A percentile compares a stretch with the other conserved stretches of the same genome.
Evolutionary conservation across 2,113 vertebrate species (phyloP).

Genomic region (Diadophis punctatus): DNA sequence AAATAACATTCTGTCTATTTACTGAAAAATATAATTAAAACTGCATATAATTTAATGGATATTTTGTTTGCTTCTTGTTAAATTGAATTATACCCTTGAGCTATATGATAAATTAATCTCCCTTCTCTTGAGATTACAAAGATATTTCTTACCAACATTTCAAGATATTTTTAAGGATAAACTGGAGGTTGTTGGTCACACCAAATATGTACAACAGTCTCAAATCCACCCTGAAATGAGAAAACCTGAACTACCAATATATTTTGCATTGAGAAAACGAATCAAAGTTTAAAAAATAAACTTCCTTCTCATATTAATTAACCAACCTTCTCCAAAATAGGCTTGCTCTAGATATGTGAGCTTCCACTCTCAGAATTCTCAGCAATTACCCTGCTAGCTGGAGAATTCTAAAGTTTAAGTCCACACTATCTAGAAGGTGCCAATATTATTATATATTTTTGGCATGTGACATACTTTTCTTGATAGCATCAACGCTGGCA

Average conservation of each 20-base stretch:
- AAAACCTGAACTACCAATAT: not conserved
- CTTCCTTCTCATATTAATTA: not conserved
- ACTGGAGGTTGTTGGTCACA: constrained; percentile 18
- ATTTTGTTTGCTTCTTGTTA: constrained; percentile 3
- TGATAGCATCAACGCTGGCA: not conserved
- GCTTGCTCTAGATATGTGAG: not conserved
- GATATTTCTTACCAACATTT: constrained; percentile 24
- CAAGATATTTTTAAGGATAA: not conserved
- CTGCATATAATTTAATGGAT: constrained; percentile 18
- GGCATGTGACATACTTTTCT: not conserved
- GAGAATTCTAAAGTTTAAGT: not conserved
- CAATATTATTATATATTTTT: not conserved
- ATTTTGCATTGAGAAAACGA: not conserved
- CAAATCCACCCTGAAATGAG: not conserved
- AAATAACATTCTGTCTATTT: constrained; percentile 37
- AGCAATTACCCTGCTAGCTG: not conserved
- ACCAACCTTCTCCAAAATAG: not conserved
- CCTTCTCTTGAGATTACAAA: constrained; percentile 22
- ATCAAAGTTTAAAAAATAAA: not conserved
- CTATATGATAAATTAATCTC: constrained; percentile 41
- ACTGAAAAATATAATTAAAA: constrained; percentile 37
- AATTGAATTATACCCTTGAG: constrained; percentile 28
- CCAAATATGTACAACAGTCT: not conserved
- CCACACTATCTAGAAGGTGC: not conserved
- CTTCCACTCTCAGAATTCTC: not conserved